Evolutionary conservation across 2,888 invertebrate genomes (phyloP).

Genomic region (Ommatoiulus sabulosus): DNA sequence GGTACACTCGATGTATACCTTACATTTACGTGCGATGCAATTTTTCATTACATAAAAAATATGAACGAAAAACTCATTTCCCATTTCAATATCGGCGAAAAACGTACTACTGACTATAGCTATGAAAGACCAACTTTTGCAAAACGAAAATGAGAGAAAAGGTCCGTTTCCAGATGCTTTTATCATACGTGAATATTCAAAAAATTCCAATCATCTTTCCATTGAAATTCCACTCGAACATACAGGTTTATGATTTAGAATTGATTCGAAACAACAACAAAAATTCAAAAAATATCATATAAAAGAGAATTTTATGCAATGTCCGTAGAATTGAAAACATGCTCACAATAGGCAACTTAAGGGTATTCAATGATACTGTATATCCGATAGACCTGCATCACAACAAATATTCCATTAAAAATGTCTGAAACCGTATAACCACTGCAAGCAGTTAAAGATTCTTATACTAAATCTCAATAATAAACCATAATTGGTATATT

Average conservation of each 20-base stretch:
- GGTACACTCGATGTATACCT: background rate
- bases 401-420: too few species aligned
- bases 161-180: background rate
- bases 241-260: background rate
- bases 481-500: too few species aligned
- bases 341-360: background rate
- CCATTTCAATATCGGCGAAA: background rate
- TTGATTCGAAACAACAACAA: background rate
- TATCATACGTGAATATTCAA: background rate
- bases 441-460: too few species aligned
- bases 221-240: constrained; percentile 16
- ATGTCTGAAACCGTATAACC: too few species aligned
- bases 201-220: background rate
- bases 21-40: background rate
- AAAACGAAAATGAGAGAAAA: background rate
- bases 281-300: background rate
- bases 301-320: background rate
- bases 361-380: too few species aligned
- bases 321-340: background rate
- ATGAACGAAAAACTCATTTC: background rate
- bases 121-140: background rate
- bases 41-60: background rate
- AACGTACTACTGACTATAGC: background rate
- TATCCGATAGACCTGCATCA: too few species aligned
- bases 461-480: too few species aligned